These are phyloP conservation scores for Xylota segnis DNA, from an alignment of 2,888 invertebrate genomes.

Conservation along the genomic window DNA sequence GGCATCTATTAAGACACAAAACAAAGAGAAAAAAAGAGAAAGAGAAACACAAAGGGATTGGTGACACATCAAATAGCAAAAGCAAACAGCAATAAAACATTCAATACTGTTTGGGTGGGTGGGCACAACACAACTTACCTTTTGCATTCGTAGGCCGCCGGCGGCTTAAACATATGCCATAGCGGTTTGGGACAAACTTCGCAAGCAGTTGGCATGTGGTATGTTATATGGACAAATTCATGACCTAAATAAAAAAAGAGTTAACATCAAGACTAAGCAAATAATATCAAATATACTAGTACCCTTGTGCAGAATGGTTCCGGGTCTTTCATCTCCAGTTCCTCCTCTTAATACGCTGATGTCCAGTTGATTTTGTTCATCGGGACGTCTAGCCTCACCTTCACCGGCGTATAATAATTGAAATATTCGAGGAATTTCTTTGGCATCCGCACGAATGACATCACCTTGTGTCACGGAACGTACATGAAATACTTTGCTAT, in stretches of 20 bases:
- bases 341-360: conserved; percentile 85
- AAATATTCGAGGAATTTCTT: conserved; percentile 99
- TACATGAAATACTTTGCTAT: conserved; percentile 99
- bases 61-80: conserved; percentile 15
- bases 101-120: not conserved
- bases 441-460: conserved; percentile 99
- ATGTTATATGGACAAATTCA: conserved; percentile 97
- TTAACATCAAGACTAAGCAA: not conserved
- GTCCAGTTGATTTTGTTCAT: conserved; percentile 87
- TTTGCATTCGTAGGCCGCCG: conserved; percentile 98
- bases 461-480: conserved; percentile 99
- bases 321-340: conserved; percentile 83
- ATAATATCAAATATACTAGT: conserved; percentile 8
- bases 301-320: conserved; percentile 84
- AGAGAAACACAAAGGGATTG: conserved; percentile 28
- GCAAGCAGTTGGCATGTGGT: conserved; percentile 99
- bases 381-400: conserved; percentile 94
- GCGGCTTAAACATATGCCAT: conserved; percentile 99
- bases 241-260: conserved; percentile 87
- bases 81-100: conserved; percentile 18
- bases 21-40: conserved; percentile 2
- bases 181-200: conserved; percentile 98
- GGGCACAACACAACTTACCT: conserved; percentile 84
- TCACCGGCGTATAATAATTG: conserved; percentile 98
- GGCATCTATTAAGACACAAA: conserved; percentile 88